Conservation (phyloP, 1,140 invertebrate species). For the Rhizoglyphus robini region DNA sequence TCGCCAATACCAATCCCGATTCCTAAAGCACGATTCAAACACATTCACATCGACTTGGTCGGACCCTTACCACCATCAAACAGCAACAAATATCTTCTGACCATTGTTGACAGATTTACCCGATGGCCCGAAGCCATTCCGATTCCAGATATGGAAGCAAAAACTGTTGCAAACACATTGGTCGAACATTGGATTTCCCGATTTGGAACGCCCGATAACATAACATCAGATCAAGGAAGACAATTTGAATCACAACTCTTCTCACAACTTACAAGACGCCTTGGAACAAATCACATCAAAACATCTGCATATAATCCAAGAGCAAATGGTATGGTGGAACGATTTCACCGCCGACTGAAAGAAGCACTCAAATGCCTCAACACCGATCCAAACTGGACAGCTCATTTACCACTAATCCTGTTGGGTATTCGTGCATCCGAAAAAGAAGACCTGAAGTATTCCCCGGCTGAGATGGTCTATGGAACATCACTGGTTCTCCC, state of each 20-base stretch:
- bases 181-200: too few relatives aligned
- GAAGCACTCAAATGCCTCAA: too few relatives aligned
- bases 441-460: constrained; percentile 29
- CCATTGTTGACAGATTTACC: too few relatives aligned
- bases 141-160: too few relatives aligned
- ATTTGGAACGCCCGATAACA: constrained; percentile 30
- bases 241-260: constrained; percentile 31
- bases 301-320: too few relatives aligned
- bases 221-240: constrained; percentile 35
- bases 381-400: too few relatives aligned
- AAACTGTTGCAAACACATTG: too few relatives aligned
- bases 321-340: too few relatives aligned
- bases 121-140: too few relatives aligned
- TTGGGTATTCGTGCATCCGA: constrained; percentile 26
- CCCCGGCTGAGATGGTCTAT: constrained; percentile 22
- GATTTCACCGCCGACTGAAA: too few relatives aligned
- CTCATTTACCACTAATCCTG: constrained; percentile 32
- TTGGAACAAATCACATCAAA: constrained; percentile 25
- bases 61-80: background rate
- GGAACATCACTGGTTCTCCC: background rate
- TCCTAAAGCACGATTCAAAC: constrained; percentile 27
- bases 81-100: background rate
- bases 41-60: constrained; percentile 40
- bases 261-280: constrained; percentile 1
- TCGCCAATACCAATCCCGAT: constrained; percentile 19